A percentile compares a stretch with the other conserved stretches of the same genome.
These are phyloP conservation scores for Achatina immaculata DNA, from an alignment of 1,140 invertebrate genomes.

Conservation along the genomic window DNA sequence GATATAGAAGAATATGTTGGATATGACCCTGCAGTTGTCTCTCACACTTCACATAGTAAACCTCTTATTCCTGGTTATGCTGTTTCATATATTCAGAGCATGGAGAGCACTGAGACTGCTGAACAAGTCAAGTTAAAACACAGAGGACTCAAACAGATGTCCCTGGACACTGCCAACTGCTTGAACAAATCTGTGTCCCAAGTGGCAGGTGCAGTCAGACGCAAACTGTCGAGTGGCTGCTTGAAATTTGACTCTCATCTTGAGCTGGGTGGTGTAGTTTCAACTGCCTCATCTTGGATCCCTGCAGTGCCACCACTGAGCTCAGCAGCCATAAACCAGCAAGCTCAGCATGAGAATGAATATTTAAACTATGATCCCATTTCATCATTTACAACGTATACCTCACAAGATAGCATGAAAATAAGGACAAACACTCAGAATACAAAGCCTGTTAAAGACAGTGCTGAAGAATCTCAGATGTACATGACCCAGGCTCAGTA, in stretches of 20 bases:
- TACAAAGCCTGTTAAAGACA: too few species aligned
- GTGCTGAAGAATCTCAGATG: too few species aligned
- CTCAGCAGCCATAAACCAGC: too few species aligned
- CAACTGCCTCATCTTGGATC: constrained; percentile 14
- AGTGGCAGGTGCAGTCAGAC: constrained; percentile 47
- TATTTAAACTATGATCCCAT: too few species aligned
- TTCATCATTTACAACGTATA: too few species aligned
- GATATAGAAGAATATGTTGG: background rate
- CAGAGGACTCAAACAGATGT: background rate
- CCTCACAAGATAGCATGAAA: too few species aligned
- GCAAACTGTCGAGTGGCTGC: constrained; percentile 47
- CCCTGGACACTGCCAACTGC: background rate
- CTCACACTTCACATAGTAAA: background rate
- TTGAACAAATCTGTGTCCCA: constrained; percentile 14
- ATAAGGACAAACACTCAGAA: too few species aligned
- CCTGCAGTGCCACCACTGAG: background rate
- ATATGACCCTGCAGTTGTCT: background rate
- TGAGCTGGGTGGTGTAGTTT: constrained; percentile 6
- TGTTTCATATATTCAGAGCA: background rate
- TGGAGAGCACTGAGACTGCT: background rate
- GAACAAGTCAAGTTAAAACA: background rate
- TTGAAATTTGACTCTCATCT: constrained; percentile 40
- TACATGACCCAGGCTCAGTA: too few species aligned
- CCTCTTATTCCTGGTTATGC: background rate
- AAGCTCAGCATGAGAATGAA: too few species aligned